These are phyloP conservation scores for Ecdyonurus torrentis DNA, from an alignment of 2,888 invertebrate species.

Conservation along the genomic window DNA sequence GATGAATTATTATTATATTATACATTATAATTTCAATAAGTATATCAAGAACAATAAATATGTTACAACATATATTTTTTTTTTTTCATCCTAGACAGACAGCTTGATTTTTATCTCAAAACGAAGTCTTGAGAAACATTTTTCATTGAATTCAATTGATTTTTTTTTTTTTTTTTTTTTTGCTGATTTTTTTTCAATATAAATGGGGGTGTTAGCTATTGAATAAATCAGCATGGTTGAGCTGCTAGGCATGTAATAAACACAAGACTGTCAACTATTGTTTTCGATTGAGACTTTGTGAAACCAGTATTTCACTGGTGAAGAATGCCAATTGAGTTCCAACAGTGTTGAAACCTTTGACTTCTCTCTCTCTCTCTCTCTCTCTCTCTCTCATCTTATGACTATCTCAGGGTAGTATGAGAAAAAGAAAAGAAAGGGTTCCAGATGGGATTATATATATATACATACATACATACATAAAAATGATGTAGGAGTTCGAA, in stretches of 20 bases:
- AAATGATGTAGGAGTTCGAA: too few species aligned
- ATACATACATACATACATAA: too few species aligned
- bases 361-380: background rate
- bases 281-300: background rate
- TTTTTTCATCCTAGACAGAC: background rate
- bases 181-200: background rate
- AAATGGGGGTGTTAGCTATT: background rate
- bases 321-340: background rate
- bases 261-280: background rate
- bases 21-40: too few species aligned
- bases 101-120: background rate
- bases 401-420: background rate
- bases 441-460: too few species aligned
- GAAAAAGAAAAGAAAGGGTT: too few species aligned
- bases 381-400: background rate
- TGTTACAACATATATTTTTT: too few species aligned
- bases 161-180: background rate
- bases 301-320: background rate
- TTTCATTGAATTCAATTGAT: background rate
- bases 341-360: background rate
- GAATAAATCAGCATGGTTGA: background rate
- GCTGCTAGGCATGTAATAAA: background rate
- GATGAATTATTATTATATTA: too few species aligned
- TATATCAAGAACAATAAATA: too few species aligned
- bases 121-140: background rate